Percentiles rank a stretch among this genome's conserved stretches.
phyloP scores from a whole-genome alignment of 2,888 invertebrate species.

The Agrotis puta region DNA sequence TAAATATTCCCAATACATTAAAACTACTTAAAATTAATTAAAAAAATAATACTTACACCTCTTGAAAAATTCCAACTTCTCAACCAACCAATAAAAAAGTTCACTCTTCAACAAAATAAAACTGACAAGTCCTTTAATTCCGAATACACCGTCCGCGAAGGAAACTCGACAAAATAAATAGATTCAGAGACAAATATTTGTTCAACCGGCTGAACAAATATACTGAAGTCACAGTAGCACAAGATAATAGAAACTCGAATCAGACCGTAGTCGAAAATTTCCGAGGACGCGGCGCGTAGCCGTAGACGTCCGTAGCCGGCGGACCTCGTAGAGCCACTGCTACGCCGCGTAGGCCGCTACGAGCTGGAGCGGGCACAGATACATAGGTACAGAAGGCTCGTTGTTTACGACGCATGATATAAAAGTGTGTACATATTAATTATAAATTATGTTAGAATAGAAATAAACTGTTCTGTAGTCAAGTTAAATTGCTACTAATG shows the following conservation, averaged over 20 bases:
- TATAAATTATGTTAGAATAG: not conserved
- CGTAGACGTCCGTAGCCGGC: conserved; percentile 77
- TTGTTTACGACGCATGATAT: conserved; percentile 29
- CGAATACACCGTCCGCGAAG: conserved; percentile 28
- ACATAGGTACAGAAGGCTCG: conserved; percentile 35
- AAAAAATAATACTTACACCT: conserved; percentile 52
- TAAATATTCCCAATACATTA: not conserved
- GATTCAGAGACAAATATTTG: conserved; percentile 45
- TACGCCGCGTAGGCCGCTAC: conserved; percentile 68
- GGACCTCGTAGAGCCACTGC: conserved; percentile 76
- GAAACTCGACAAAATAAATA: conserved; percentile 44
- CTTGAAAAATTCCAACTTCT: conserved; percentile 42
- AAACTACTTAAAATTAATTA: not conserved
- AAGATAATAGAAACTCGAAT: conserved; percentile 56
- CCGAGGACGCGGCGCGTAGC: conserved; percentile 53
- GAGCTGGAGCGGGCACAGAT: conserved; percentile 20
- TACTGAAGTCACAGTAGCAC: conserved; percentile 51
- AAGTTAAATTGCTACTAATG: too few species aligned
- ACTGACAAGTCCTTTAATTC: conserved; percentile 46
- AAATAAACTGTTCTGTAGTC: not conserved
- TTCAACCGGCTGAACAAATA: conserved; percentile 35
- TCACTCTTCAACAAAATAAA: conserved; percentile 63
- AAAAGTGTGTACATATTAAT: not conserved
- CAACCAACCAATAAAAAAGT: conserved; percentile 65
- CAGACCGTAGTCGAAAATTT: conserved; percentile 44